Evolutionary conservation across 1,140 invertebrate species (phyloP), one percentile per base, ranked within the genome.

Genomic region (Diabrotica undecimpunctata): DNA sequence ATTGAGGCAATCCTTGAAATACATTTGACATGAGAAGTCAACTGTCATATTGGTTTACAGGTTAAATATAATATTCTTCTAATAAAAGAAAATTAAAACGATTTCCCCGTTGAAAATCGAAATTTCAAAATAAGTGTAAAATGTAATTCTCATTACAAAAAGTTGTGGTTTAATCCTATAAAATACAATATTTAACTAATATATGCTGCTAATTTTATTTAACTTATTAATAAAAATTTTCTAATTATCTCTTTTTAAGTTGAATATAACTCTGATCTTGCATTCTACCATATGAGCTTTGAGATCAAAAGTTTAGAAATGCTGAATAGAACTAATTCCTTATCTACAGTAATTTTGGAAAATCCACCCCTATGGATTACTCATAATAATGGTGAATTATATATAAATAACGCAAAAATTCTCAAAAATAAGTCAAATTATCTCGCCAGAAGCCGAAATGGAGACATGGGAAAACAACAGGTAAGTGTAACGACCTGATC

Each of bases 291-390:
- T 39, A 69, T 73, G 54, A 62, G 63, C 5, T 66, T 56, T n/a
- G 63, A 65, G n/a, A 53, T 63, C 6, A 51, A 66, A 6, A 61
- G 62, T 5, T 13, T 81, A 2, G 79, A 90, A 87, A 35, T 62
- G 9, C 86, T 52, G 89, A 89, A 70, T 14, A 62, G n/a, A 79
- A 86, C 65, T 83, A 88, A 72, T 46, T 62, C 36, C 53, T 7
- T 74, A 52, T 78, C 80, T 61, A 89, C 89, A 7, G 14, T 58
- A 7, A 58, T 55, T n/a, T 38, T 52, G 36, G 89, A 89, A 11
- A 90, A 90, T 79, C 89, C 90, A 0, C 88, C 89, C 2, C 77
- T 93, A 54, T 92, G 90, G 86, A 83, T 92, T 39, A 90, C 88
- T 38, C 81, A 84, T 61, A 83, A 81, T 60, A 79, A 81, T 5